Evolutionary conservation across 2,113 vertebrate genomes (phyloP).

Genomic region (Donacobius atricapilla): DNA sequence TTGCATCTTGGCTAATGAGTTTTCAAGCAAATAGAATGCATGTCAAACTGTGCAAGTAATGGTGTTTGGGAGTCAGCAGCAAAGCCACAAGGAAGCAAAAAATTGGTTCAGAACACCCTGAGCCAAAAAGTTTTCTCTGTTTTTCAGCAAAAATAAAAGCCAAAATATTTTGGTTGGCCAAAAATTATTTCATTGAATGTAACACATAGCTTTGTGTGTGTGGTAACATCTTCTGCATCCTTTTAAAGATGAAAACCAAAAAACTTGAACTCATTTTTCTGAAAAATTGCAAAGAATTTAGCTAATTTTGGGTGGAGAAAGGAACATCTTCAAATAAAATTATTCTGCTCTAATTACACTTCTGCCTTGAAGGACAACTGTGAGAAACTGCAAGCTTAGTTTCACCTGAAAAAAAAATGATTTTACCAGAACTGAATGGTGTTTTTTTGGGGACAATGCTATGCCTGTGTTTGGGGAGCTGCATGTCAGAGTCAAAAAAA

Average conservation of each 20-base stretch:
- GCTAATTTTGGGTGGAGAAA: background rate
- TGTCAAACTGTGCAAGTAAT: conserved; percentile 14
- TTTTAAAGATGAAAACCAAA: background rate
- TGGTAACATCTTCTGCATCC: background rate
- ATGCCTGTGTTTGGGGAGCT: background rate
- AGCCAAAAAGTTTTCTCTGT: background rate
- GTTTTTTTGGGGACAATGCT: fast-evolving
- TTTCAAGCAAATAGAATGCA: background rate
- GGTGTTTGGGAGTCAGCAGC: background rate
- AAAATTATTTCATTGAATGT: background rate
- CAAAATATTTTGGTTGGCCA: background rate
- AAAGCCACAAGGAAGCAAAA: conserved; percentile 46
- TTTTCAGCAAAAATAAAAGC: conserved; percentile 37
- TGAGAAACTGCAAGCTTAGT: background rate
- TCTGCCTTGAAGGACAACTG: background rate
- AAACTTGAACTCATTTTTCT: background rate
- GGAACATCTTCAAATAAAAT: background rate
- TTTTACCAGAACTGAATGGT: background rate
- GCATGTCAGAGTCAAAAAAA: background rate
- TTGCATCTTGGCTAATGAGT: background rate
- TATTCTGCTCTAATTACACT: background rate
- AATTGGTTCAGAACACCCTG: background rate
- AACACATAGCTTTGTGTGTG: background rate
- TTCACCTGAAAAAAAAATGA: background rate
- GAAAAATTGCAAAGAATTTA: background rate